A percentile compares a stretch with the other conserved stretches of the same genome.
Conservation (phyloP, 2,888 invertebrate genomes). For the Metalampra italica region DNA sequence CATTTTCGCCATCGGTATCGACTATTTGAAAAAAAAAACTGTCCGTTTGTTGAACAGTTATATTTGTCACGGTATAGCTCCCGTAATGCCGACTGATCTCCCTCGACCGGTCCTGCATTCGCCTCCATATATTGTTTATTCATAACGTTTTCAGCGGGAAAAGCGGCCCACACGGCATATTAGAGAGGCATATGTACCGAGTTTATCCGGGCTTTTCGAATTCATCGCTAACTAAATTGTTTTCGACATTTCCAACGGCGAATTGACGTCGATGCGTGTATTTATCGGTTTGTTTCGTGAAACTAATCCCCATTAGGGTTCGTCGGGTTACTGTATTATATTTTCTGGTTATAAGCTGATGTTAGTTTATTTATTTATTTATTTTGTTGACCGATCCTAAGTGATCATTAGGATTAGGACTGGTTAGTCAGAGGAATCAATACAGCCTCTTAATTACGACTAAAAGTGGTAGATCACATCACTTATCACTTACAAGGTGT, state of each 20-base stretch:
- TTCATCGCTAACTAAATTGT: conserved; percentile 70
- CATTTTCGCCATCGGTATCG: too few relatives aligned
- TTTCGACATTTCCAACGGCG: conserved; percentile 38
- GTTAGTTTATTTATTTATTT: neutral
- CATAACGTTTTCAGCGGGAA: conserved; percentile 67
- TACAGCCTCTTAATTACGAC: too few relatives aligned
- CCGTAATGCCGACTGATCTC: conserved; percentile 47
- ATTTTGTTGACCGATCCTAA: too few relatives aligned
- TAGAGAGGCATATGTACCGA: conserved; percentile 57
- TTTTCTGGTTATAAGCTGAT: neutral
- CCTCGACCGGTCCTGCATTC: conserved; percentile 43
- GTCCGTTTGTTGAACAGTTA: conserved; percentile 34
- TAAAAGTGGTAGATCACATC: too few relatives aligned
- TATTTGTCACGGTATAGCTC: conserved; percentile 40
- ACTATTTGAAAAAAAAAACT: neutral
- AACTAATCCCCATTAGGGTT: conserved; percentile 9
- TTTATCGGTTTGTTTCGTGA: conserved; percentile 10
- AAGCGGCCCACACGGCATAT: conserved; percentile 70
- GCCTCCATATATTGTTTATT: conserved; percentile 68
- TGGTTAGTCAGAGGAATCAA: too few relatives aligned
- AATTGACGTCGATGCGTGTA: conserved; percentile 16
- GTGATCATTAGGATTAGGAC: too few relatives aligned
- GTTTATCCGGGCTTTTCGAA: conserved; percentile 59
- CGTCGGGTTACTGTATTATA: neutral
- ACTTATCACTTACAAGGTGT: too few relatives aligned